Base-by-base conservation (phyloP, 2,888 invertebrate species). In the Cartodere bifasciata region DNA sequence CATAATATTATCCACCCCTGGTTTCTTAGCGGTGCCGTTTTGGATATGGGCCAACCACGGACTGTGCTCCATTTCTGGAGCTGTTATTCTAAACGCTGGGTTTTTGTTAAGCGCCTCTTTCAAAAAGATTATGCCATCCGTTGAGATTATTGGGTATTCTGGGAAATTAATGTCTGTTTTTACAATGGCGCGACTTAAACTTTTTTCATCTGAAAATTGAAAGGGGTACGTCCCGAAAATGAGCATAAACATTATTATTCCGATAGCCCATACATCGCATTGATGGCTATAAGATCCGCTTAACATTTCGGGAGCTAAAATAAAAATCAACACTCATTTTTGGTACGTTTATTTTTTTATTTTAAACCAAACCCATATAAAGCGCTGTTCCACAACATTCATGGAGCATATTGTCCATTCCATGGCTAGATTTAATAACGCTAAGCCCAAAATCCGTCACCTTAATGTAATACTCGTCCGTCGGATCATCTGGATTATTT, bases 351-450 rank as follows among this genome's bases (percentile, higher is more conserved):
- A 23, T 26, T 31, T n/a, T 28, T 36, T 16, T 43, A n/a, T n/a
- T n/a, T n/a, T n/a, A n/a, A n/a, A n/a, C n/a, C n/a, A n/a, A n/a
- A 69, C 69, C 61, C 67, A 71, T 69, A 46, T 70, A 70, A 23
- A 58, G 50, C 3, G 66, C 56, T 2, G 71, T 70, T 10, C 71
- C 71, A 49, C 69, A 69, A 43, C 61, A 64, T 34, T 68, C 67
- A 37, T 61, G 62, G 49, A 70, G 51, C 65, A 68, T 65, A 38
- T 63, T 59, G 32, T 65, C 63, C 41, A 62, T 58, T 7, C 64
- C 63, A 21, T 56, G 55, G 3, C 67, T 65, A 16, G 53, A 55
- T 48, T 65, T 65, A 21, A 67, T 60, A 20, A 64, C 62, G 37
- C 69, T 67, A 37, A 71, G 50, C 10, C 71, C 70, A 50, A 71